Conservation (phyloP, 2,888 invertebrate species). For the Cheilosia soror region DNA sequence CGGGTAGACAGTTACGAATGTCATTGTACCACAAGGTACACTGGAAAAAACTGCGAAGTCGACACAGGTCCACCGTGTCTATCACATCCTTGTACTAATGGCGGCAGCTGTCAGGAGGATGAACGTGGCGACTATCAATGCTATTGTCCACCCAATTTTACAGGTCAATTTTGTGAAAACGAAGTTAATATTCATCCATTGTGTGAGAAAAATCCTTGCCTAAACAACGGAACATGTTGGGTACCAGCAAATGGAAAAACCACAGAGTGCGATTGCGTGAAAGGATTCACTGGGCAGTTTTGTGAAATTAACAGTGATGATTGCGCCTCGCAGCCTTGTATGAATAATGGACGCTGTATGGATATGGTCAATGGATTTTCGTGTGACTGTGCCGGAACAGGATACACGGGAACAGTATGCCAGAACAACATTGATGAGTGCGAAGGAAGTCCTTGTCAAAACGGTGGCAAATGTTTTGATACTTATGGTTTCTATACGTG, state of each 20-base stretch:
- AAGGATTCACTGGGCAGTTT: slow-evolving; percentile 83
- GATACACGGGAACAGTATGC: slow-evolving; percentile 90
- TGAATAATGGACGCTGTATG: slow-evolving; percentile 89
- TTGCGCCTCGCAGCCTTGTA: slow-evolving; percentile 88
- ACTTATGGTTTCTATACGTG: slow-evolving; percentile 92
- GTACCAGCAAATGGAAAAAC: slow-evolving; percentile 86
- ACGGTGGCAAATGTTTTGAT: slow-evolving; percentile 92
- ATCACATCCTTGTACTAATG: slow-evolving; percentile 89
- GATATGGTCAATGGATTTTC: slow-evolving; percentile 90
- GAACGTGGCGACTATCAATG: slow-evolving; percentile 89
- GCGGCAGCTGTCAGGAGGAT: slow-evolving; percentile 89
- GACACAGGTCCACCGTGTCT: slow-evolving; percentile 91
- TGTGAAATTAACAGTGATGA: slow-evolving; percentile 90
- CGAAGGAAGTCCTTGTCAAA: slow-evolving; percentile 88
- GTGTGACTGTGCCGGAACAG: slow-evolving; percentile 91
- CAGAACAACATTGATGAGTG: slow-evolving; percentile 93
- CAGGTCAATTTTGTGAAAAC: slow-evolving; percentile 89
- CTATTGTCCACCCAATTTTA: slow-evolving; percentile 88
- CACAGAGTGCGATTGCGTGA: slow-evolving; percentile 86
- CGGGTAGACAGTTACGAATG: slow-evolving; percentile 92
- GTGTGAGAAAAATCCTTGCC: slow-evolving; percentile 91
- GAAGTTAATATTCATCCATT: slow-evolving; percentile 88
- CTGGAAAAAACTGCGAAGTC: slow-evolving; percentile 94
- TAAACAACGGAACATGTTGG: slow-evolving; percentile 91
- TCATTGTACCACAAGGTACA: slow-evolving; percentile 92